Percentiles rank a stretch among this genome's conserved stretches.
Evolutionary conservation across 2,888 invertebrate genomes (phyloP).

Genomic region (Heteropelma amictum): DNA sequence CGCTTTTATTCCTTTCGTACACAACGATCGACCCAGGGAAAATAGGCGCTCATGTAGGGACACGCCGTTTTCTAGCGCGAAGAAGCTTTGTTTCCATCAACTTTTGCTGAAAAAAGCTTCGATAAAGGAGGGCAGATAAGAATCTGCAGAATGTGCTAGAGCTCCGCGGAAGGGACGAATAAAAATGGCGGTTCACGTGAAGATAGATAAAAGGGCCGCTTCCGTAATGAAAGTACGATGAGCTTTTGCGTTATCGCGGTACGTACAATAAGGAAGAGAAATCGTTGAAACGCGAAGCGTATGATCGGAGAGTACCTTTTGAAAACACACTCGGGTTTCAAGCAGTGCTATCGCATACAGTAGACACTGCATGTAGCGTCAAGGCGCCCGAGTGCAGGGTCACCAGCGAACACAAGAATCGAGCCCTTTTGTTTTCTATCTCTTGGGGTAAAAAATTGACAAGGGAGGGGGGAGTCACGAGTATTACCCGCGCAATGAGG

Average conservation of each 20-base stretch:
- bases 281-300: background rate
- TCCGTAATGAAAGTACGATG: too few relatives aligned
- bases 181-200: conserved; percentile 2
- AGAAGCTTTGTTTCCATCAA: background rate
- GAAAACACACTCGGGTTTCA: conserved; percentile 3
- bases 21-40: too few relatives aligned
- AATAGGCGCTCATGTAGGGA: background rate
- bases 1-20: too few relatives aligned
- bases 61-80: background rate
- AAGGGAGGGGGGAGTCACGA: too few relatives aligned
- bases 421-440: conserved; percentile 42
- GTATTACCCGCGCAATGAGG: too few relatives aligned
- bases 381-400: conserved; percentile 18
- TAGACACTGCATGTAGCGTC: conserved; percentile 13
- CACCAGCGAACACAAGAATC: conserved; percentile 43
- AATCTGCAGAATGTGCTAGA: conserved; percentile 20
- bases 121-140: conserved; percentile 1
- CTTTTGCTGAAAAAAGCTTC: background rate
- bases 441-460: conserved; percentile 21
- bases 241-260: too few relatives aligned
- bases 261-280: too few relatives aligned
- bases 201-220: background rate
- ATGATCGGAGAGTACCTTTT: background rate
- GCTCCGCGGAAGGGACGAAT: background rate
- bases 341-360: background rate